Conservation (phyloP, 2,113 vertebrate species). For the Taurulus bubalis region DNA sequence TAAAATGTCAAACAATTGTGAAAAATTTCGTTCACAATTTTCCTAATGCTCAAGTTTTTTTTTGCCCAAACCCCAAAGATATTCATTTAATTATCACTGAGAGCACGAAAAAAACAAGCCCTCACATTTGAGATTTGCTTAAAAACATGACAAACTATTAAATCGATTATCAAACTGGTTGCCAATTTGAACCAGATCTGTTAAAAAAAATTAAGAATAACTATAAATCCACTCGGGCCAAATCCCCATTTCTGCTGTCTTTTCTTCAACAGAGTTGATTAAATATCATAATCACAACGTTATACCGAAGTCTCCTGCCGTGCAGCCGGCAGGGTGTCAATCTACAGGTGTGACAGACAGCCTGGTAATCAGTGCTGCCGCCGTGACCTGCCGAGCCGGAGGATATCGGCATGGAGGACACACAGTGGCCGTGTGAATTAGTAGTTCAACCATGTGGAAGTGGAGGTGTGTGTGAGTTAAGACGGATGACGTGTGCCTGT, state of each 20-base stretch:
- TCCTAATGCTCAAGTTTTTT: background rate
- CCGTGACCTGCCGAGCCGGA: constrained; percentile 56
- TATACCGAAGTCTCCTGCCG: background rate
- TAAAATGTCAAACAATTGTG: background rate
- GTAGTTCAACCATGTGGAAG: constrained; percentile 71
- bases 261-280: constrained; percentile 22
- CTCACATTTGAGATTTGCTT: too few relatives aligned
- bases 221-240: background rate
- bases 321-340: background rate
- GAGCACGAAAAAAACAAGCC: too few relatives aligned
- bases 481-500: constrained; percentile 59
- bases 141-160: background rate
- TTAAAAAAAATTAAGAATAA: too few relatives aligned
- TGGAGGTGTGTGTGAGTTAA: constrained; percentile 61
- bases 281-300: constrained; percentile 16
- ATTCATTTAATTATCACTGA: background rate
- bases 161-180: background rate
- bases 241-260: background rate
- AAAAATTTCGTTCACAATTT: background rate
- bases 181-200: background rate
- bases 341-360: constrained; percentile 64
- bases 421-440: constrained; percentile 65
- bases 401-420: constrained; percentile 58
- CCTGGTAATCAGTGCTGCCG: constrained; percentile 40
- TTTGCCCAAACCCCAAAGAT: background rate